Evolutionary conservation across 2,797 vertebrate species (phyloP).

Genomic region (Sebastolobus altivelis): DNA sequence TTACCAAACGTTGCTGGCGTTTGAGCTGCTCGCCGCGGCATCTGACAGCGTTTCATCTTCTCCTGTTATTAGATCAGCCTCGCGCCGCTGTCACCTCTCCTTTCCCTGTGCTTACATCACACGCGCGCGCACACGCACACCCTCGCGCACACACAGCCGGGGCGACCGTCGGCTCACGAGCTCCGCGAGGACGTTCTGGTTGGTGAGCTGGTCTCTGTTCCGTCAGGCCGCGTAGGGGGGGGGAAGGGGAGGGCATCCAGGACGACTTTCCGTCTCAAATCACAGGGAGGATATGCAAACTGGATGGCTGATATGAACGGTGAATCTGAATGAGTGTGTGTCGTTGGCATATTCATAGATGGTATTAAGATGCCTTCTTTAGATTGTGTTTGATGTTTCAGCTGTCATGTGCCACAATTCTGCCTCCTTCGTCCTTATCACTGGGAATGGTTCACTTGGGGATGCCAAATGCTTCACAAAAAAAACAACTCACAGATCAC

Average conservation of each 20-base stretch:
- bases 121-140: constrained; percentile 23
- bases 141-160: constrained; percentile 19
- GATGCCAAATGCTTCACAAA: constrained; percentile 11
- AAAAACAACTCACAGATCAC: background rate
- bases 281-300: constrained; percentile 55
- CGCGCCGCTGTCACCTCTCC: constrained; percentile 81
- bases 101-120: constrained; percentile 79
- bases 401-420: constrained; percentile 13
- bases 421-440: constrained; percentile 11
- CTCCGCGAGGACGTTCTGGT: constrained; percentile 66
- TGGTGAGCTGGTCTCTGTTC: constrained; percentile 66
- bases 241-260: constrained; percentile 33
- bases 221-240: constrained; percentile 21
- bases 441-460: background rate
- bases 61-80: constrained; percentile 84
- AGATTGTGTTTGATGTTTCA: constrained; percentile 23
- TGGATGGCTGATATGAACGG: constrained; percentile 20
- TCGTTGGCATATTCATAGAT: constrained; percentile 26
- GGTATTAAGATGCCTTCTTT: constrained; percentile 28
- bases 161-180: constrained; percentile 50
- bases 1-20: constrained; percentile 79
- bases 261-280: constrained; percentile 45
- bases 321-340: constrained; percentile 39
- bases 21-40: constrained; percentile 75
- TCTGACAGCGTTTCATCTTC: constrained; percentile 85